Base-by-base conservation (phyloP, 1,140 invertebrate species). In the Drosophila saltans region DNA sequence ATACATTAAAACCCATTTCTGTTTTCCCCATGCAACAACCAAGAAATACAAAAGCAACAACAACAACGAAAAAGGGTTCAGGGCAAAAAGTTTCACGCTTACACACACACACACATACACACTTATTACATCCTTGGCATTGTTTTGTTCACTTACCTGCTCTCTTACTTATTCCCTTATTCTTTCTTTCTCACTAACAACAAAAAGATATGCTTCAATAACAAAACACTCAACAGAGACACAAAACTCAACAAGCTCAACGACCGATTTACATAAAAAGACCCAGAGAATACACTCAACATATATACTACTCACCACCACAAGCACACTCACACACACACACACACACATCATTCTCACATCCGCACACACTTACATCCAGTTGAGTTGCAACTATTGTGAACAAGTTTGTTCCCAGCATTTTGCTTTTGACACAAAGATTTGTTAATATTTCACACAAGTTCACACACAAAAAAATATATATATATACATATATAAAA, bases 131-230 rank as follows among this genome's bases (percentile, higher is more conserved):
- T 52, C 21, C 43, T 63, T 21, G 41, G 26, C 61, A 33, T 63
- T 45, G 66, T 36, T 48, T 68, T 59, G 57, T 59, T 59, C 57
- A 59, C 57, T 59, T 43, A 58, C 63, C 52, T 58, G 21, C 45
- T 21, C 45, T 21, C 39, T 36, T 11, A 26, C 67, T 57, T 33
- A 48, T 69, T 26, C 58, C 39, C 57, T 61, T 33, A 62, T 39
- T 59, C 57, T 48, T 70, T 65, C n/a, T 39, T 45, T 66, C 61
- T 69, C 66, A 48, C 63, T 76, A 78, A 58, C 60, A 78, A 72
- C 75, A 66, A 72, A 60, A 80, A 80, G 74, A 89, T 88, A 88
- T 88, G 83, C 82, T 89, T 89, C 84, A 89, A 89, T 89, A 89
- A 89, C 84, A 89, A 89, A 89, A 89, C 84, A 89, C 84, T 89